Conservation (phyloP, 1,140 invertebrate species). For the Cydia strobilella region DNA sequence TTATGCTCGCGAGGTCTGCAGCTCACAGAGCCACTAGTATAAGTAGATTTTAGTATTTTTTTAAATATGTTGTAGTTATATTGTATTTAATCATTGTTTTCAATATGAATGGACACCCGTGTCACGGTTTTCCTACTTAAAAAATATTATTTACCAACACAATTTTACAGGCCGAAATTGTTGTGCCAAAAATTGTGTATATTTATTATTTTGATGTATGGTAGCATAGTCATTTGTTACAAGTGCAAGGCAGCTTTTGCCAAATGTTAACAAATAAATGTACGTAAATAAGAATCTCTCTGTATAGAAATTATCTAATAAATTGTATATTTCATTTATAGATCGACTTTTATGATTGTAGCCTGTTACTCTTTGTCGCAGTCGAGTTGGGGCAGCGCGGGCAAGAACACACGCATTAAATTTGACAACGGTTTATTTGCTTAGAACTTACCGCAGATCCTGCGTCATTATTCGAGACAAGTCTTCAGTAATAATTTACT, state of each 20-base stretch:
- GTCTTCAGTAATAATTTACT: constrained; percentile 78
- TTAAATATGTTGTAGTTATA: too few relatives aligned
- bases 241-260: background rate
- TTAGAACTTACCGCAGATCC: constrained; percentile 74
- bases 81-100: too few relatives aligned
- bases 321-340: constrained; percentile 15
- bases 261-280: background rate
- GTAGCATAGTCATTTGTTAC: background rate
- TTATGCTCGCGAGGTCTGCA: too few relatives aligned
- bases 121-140: too few relatives aligned
- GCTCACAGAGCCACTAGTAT: too few relatives aligned
- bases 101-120: too few relatives aligned
- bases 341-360: background rate
- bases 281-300: background rate
- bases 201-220: too few relatives aligned
- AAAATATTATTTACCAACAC: too few relatives aligned
- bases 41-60: too few relatives aligned
- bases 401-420: constrained; percentile 69
- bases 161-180: too few relatives aligned
- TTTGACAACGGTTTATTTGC: constrained; percentile 76
- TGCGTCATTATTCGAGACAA: constrained; percentile 75
- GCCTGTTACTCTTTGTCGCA: background rate
- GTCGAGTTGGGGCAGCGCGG: background rate
- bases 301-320: background rate
- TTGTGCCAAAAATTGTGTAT: too few relatives aligned